phyloP scores from a whole-genome alignment of 2,797 vertebrate species.

The Oreochromis grahami region DNA sequence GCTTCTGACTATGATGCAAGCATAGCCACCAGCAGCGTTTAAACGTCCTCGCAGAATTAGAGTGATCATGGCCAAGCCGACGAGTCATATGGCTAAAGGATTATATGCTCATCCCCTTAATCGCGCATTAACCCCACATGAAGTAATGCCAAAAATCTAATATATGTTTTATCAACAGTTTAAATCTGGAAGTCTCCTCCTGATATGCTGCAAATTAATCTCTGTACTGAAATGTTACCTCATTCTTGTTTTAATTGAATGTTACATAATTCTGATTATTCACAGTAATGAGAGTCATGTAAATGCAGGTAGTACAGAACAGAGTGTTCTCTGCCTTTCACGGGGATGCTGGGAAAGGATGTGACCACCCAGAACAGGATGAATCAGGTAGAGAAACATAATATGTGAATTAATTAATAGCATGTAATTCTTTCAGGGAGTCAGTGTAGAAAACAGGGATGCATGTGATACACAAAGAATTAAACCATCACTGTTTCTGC shows the following conservation, averaged over 20 bases:
- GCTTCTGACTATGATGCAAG: background rate
- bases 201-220: background rate
- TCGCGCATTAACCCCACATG: constrained; percentile 33
- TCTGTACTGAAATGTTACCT: background rate
- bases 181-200: background rate
- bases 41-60: constrained; percentile 12
- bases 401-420: background rate
- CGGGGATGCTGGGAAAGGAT: background rate
- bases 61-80: background rate
- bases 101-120: constrained; percentile 52
- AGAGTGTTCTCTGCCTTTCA: background rate
- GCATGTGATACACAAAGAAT: background rate
- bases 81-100: constrained; percentile 38
- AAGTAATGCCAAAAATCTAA: constrained; percentile 15
- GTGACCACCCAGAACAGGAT: background rate
- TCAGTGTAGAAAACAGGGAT: background rate
- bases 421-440: background rate
- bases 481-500: background rate
- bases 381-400: background rate
- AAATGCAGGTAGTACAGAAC: background rate
- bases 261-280: background rate
- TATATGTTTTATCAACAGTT: constrained; percentile 32
- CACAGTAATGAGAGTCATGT: background rate
- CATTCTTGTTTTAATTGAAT: background rate
- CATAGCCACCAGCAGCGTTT: background rate